A percentile compares a stretch with the other conserved stretches of the same genome.
Evolutionary conservation across 2,797 vertebrate genomes (phyloP).

Genomic region (Galagoides demidoff): DNA sequence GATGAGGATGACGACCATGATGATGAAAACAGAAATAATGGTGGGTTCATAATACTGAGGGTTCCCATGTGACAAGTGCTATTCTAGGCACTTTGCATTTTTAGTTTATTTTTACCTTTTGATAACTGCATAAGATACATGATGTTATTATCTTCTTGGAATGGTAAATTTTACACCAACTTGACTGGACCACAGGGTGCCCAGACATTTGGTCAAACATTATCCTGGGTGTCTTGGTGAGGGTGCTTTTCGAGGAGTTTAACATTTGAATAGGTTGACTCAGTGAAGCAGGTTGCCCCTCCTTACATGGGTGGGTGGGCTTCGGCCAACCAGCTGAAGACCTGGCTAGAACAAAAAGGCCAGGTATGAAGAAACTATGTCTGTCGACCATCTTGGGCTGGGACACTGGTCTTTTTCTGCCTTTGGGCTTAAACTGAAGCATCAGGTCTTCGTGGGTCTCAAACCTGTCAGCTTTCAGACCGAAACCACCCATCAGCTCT

Average conservation of each 20-base stretch:
- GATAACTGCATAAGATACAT: rapidly evolving
- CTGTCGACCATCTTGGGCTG: neutral
- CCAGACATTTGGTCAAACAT: neutral
- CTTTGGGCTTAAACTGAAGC: neutral
- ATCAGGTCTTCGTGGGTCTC: neutral
- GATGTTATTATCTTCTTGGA: neutral
- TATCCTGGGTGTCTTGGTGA: neutral
- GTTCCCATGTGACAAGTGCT: neutral
- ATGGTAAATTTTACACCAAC: neutral
- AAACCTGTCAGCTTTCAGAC: neutral
- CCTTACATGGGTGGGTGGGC: neutral
- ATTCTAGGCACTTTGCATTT: neutral
- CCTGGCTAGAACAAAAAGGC: neutral
- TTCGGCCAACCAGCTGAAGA: neutral
- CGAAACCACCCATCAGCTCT: neutral
- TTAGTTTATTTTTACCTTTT: neutral
- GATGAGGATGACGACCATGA: rapidly evolving
- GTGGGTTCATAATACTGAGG: neutral
- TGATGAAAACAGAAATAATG: rapidly evolving
- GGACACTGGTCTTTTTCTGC: neutral
- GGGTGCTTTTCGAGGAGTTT: neutral
- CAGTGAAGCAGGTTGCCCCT: neutral
- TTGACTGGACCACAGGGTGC: neutral
- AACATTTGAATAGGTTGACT: neutral
- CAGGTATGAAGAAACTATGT: too few species aligned